Evolutionary conservation across 2,797 vertebrate species (phyloP), one percentile per base, ranked within the genome.

Genomic region (Enteromius afrohamiltoni): DNA sequence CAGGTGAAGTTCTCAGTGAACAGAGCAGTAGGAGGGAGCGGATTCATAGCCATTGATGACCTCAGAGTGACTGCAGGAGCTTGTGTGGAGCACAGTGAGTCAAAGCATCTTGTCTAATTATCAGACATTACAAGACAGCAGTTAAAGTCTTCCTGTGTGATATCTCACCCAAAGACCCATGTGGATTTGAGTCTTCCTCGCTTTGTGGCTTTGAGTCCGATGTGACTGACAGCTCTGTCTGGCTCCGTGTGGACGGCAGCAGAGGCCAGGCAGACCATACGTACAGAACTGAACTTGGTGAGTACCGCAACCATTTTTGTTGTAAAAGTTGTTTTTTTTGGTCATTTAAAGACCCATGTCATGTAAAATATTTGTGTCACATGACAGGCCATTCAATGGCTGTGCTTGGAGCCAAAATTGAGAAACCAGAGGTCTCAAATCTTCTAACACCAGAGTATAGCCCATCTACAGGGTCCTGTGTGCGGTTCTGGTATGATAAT

Each of bases 11-110:
- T 95, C 31, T 85, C 51, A 31, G 93, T 92, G 1, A 89, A 82
- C 11, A 93, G 88, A 90, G 87, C 89, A 42, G 55, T 21, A 42
- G 86, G 21, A 68, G 92, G 91, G 67, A 84, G 60, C 40, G 94
- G 95, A 19, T 95, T 95, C 55, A 93, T 95, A 6, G 92, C 94
- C 21, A 82, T 95, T 37, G 95, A 96, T 87, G 94, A 95, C 79
- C 60, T 95, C n/a, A 91, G 85, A 86, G 89, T 94, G 79, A 94
- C 77, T 69, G 85, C 87, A 10, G 93, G 94, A 6, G 49, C 21
- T 49, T 96, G 95, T 85, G 81, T 19, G 40, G 60, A 88, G 75
- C 47, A 88, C 23, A 70, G 95, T 95, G 82, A 42, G 88, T 88
- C 42, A 64, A 31, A 77, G 55, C 51, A 3, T 42, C 31, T 49